A percentile compares a stretch with the other conserved stretches of the same genome.
Conservation (phyloP, 1,140 invertebrate genomes). For the Drosophila malerkotliana region DNA sequence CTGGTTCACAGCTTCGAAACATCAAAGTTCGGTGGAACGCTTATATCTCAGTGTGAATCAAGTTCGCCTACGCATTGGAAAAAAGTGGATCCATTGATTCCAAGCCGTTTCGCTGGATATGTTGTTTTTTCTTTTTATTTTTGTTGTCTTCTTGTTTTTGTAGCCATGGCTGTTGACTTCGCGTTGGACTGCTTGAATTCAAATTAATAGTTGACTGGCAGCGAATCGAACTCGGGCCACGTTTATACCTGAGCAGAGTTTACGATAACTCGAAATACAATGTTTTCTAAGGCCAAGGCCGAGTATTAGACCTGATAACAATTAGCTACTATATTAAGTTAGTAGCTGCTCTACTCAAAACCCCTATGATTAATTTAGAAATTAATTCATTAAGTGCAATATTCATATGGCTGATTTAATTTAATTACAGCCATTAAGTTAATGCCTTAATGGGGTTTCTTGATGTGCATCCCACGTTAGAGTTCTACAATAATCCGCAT, state of each 20-base stretch:
- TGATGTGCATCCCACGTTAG: not conserved
- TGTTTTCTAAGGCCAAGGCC: not conserved
- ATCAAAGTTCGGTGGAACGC: conserved; percentile 82
- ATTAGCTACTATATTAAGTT: not conserved
- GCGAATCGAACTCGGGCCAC: conserved; percentile 4
- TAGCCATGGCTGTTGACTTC: conserved; percentile 53
- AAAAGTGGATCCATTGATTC: conserved; percentile 82
- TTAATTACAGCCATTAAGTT: not conserved
- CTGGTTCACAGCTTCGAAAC: conserved; percentile 68
- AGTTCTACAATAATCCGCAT: not conserved
- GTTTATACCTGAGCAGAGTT: conserved; percentile 11
- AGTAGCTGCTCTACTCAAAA: not conserved
- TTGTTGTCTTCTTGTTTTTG: conserved; percentile 1
- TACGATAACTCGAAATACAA: not conserved
- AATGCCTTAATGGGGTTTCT: conserved; percentile 6
- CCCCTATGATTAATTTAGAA: too few species aligned
- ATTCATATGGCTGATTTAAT: not conserved
- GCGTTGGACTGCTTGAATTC: conserved; percentile 80
- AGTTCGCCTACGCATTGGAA: conserved; percentile 77
- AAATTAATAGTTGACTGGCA: conserved; percentile 76
- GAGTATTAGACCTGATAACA: not conserved
- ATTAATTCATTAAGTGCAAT: not conserved
- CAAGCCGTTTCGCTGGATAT: conserved; percentile 46
- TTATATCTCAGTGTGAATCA: conserved; percentile 79
- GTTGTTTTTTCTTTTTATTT: conserved; percentile 13